Evolutionary conservation across 2,113 vertebrate genomes (phyloP).

Genomic region (Cyprinodon variegatus): DNA sequence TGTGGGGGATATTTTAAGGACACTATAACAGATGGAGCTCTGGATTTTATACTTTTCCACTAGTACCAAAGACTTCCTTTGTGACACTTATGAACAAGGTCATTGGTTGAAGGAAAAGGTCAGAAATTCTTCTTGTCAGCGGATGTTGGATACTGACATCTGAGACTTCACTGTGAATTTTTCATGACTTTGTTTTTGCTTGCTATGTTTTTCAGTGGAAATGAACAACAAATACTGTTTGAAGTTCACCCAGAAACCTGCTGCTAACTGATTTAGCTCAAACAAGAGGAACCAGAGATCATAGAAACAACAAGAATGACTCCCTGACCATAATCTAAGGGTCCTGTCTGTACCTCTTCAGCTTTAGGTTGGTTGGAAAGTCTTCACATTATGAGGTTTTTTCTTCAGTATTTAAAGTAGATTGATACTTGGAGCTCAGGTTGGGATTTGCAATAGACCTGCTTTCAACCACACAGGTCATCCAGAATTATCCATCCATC

Average conservation of each 20-base stretch:
- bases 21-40: no score
- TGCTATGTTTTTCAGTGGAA: conserved; percentile 3
- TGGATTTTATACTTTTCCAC: not conserved
- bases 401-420: not conserved
- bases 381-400: not conserved
- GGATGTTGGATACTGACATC: not conserved
- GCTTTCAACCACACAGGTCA: no score
- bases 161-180: conserved; percentile 8
- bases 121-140: conserved; percentile 11
- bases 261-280: not conserved
- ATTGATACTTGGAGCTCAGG: not conserved
- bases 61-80: not conserved
- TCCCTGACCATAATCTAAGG: not conserved
- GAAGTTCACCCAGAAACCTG: not conserved
- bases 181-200: conserved; percentile 11
- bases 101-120: not conserved
- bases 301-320: not conserved
- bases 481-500: not conserved
- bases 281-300: not conserved
- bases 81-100: conserved; percentile 1
- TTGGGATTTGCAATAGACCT: not conserved
- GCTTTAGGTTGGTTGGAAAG: no score
- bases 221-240: conserved; percentile 2
- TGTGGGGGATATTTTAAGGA: no score
- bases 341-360: not conserved